Evolutionary conservation across 1,140 invertebrate species (phyloP), one percentile per base, ranked within the genome.

Genomic region (Zaprionus kolodkinae): DNA sequence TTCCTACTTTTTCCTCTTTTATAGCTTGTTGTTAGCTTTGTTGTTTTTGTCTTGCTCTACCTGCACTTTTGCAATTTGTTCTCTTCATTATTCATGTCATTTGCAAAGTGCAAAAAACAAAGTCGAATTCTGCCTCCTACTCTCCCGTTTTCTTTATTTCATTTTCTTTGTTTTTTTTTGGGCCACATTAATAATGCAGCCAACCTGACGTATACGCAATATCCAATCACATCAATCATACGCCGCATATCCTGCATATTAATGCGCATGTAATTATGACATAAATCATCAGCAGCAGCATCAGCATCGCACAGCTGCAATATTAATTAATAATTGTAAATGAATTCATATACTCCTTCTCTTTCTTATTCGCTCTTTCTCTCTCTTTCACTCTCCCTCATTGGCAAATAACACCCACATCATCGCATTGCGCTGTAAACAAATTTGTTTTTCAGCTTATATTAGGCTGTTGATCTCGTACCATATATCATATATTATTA

Each of bases 201-300:
- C 25, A 66, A 52, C 40, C 40, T 48, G 52, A 3, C 33, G 61
- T 71, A 71, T 65, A 38, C 35, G 27, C 61, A 65, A 65, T 62
- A 61, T 45, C 38, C 61, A 52, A 15, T 21, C 67, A 27, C 67
- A 87, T 87, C 77, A 77, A 79, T 87, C 83, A 87, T 79, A 72
- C 77, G 62, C 60, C 78, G 43, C 64, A 57, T 84, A 87, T 78
- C 73, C 83, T 88, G 84, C 67, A 88, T 87, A 79, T 80, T 83
- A 82, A 88, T 82, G 71, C 71, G 71, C 71, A 57, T 50, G 55
- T 64, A 71, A 84, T 77, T 77, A 87, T 79, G 76, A 55, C 72
- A 82, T 77, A 74, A 82, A 87, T 79, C 79, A 83, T 56, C 48
- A 50, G 40, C 30, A 43, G 54, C 35, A 43, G 15, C 57, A 21